Percentiles rank a stretch among this genome's conserved stretches.
phyloP scores from a whole-genome alignment of 2,113 vertebrate species.

The Aptenodytes patagonicus region DNA sequence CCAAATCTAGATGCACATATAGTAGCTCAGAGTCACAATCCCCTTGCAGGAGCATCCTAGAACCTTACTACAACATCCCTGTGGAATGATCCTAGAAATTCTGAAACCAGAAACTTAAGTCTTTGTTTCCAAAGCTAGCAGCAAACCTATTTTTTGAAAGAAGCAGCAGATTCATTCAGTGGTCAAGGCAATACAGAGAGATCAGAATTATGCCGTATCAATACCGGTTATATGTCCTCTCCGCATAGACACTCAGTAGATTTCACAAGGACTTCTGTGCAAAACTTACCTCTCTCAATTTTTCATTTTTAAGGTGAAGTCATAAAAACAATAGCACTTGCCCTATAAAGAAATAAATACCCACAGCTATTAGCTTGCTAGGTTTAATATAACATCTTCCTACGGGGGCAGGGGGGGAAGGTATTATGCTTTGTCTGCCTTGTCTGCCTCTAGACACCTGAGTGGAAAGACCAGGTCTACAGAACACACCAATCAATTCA shows the following conservation, averaged over 20 bases:
- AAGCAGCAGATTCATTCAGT: not conserved
- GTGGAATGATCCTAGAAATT: not conserved
- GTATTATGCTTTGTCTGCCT: not conserved
- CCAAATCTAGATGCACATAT: not conserved
- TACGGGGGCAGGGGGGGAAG: rapidly evolving
- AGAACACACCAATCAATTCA: not conserved
- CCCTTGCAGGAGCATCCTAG: not conserved
- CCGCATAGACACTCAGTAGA: not conserved
- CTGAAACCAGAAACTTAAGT: not conserved
- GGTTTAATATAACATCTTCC: not conserved
- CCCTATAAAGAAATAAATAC: not conserved
- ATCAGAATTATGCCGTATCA: not conserved
- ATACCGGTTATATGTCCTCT: not conserved
- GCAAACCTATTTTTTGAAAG: not conserved
- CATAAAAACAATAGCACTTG: not conserved
- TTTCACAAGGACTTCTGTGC: not conserved
- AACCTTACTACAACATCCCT: not conserved
- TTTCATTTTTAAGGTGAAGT: not conserved
- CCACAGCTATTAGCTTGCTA: not conserved
- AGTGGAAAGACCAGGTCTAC: not conserved
- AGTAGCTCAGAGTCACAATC: not conserved
- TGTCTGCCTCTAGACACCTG: not conserved
- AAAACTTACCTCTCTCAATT: not conserved
- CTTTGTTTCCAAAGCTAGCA: not conserved
- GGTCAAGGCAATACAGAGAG: not conserved